Base-by-base conservation (phyloP, 2,113 vertebrate species). In the Lates calcarifer region DNA sequence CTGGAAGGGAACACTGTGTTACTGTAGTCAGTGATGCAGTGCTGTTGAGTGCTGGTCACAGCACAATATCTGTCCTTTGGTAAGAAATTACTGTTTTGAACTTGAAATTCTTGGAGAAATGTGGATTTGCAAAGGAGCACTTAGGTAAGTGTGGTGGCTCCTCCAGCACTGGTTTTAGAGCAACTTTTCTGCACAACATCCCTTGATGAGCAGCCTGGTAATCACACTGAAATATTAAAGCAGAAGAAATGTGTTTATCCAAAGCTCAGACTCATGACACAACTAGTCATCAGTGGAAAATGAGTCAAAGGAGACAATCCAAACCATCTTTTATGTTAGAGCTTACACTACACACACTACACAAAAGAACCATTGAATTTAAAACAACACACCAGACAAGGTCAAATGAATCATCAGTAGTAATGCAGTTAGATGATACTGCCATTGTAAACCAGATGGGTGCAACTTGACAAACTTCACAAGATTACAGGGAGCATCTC, bases 1-100 rank as follows among this genome's bases (percentile, higher is more conserved):
- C 87, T 89, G 88, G 88, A 92, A 93, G 76, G 37, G 61, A 83
- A 89, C 83, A 82, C 49, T 74, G 37, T 60, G 77, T 80, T 87
- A 86, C 83, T 90, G 79, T 81, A 87, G 89, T 75, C 70, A 62
- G 55, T 67, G 81, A 76, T 78, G 77, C 76, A 79, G 82, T 9
- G 51, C 60, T 70, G 74, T 73, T 80, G 29, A 14, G 67, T 49
- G 64, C 61, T 79, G 86, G 82, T 90, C 49, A 41, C 80, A 85
- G 47, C 57, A 65, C 88, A 83, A 63, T 89, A 82, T 91, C 85
- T 85, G 87, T 72, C 61, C 69, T 69, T 69, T 77, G 79, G 82
- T 66, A 57, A 74, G 71, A 89, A 87, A 82, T 80, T 35, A 85
- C 77, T 79, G 79, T 73, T 85, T 83, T 81, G 61, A 73, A 55